Base-by-base conservation (phyloP, 2,888 invertebrate species). In the Amiota mariae region DNA sequence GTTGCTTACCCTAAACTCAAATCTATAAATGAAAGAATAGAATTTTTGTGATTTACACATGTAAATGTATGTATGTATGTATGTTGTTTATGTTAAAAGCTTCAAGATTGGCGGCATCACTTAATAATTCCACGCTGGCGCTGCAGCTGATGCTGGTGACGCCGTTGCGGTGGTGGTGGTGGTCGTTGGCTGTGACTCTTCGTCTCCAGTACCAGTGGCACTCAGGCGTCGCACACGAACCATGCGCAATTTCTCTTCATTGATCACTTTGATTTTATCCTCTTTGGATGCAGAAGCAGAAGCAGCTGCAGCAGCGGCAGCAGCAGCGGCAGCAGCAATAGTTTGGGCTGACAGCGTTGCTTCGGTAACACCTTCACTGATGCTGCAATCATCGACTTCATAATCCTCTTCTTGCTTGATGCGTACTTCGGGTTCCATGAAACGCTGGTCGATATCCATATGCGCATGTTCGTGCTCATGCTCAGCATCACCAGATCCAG, bases 401-500 rank as follows among this genome's bases (percentile, higher is more conserved):
- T 89, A 88, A 70, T 87, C 83, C 74, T 88, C 88, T 77, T 88
- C 88, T 77, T 89, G 89, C 64, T 89, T 89, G 74, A 89, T 89
- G 75, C 82, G 86, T 73, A 89, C 88, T 75, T 89, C 89, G 1
- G 89, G 89, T 78, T 89, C 89, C 87, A 89, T 87, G 74, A 87
- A 87, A 13, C 88, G 80, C 74, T 89, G 89, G 49, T 89, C 89
- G 18, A 88, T 84, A 48, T 87, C 82, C 20, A 85, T 78, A 46
- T 86, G 81, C 2, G 79, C 78, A 15, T 82, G 84, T 6, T 86
- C 86, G 6, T 64, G 78, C n/a, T 87, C 86, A 11, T 61, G 48
- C 13, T 46, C 73, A 6, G 64, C 59, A 57, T 63, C 59, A 56
- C 95, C 93, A 36, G 94, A 93, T 0, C 95, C 95, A 88, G 95